A percentile compares a stretch with the other conserved stretches of the same genome.
phyloP scores from a whole-genome alignment of 1,140 invertebrate genomes.

The Bombus pascuorum region DNA sequence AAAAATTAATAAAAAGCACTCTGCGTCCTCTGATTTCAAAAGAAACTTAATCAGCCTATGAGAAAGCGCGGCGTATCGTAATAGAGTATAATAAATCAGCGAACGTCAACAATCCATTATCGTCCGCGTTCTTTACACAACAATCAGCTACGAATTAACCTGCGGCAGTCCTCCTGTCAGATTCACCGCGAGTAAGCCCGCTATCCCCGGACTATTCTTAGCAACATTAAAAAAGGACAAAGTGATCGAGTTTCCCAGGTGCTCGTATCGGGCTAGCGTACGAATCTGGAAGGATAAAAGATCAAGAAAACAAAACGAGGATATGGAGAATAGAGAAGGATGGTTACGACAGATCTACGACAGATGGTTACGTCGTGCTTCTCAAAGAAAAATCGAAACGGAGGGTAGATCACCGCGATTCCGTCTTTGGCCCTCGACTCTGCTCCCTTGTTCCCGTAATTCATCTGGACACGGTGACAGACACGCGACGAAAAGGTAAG shows the following conservation, averaged over 20 bases:
- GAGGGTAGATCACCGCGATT: background rate
- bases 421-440: background rate
- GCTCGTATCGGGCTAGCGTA: background rate
- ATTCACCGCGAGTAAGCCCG: too few relatives aligned
- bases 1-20: background rate
- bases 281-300: background rate
- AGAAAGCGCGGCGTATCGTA: background rate
- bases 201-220: background rate
- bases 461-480: slow-evolving; percentile 7
- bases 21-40: background rate
- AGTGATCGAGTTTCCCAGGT: slow-evolving; percentile 1
- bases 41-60: background rate
- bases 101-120: background rate
- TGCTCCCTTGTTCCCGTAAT: background rate
- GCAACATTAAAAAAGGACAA: background rate
- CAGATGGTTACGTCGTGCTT: too few relatives aligned
- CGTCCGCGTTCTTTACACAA: background rate
- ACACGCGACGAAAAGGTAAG: slow-evolving; percentile 30
- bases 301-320: background rate
- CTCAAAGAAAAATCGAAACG: slow-evolving; percentile 11
- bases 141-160: background rate
- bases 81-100: background rate
- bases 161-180: too few relatives aligned
- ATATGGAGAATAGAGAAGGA: background rate
- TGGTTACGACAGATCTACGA: background rate